phyloP scores from a whole-genome alignment of 1,140 invertebrate genomes.

The Asobara japonica region DNA sequence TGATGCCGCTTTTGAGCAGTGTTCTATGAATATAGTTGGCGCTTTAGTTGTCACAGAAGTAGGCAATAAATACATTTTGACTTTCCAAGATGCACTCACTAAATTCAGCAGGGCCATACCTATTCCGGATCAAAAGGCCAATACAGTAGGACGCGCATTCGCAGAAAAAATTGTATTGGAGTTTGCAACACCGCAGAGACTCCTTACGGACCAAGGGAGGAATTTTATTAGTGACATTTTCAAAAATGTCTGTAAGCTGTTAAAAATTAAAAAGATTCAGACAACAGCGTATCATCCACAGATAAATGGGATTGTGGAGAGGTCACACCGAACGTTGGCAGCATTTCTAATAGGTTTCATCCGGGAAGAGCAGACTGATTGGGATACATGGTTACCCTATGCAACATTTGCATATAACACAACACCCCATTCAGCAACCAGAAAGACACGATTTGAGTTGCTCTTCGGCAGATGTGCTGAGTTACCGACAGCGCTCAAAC shows the following conservation, averaged over 20 bases:
- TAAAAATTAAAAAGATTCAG: no score
- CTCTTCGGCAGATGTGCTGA: no score
- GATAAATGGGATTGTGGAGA: no score
- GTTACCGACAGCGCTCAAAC: no score
- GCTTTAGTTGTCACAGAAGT: no score
- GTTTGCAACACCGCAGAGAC: constrained; percentile 45
- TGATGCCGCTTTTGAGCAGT: no score
- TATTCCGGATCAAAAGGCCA: constrained; percentile 41
- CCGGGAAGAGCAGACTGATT: constrained; percentile 39
- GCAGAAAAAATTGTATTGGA: constrained; percentile 41
- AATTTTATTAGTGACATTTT: constrained; percentile 41
- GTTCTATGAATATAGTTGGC: no score
- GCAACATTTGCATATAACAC: no score
- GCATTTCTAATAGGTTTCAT: constrained; percentile 17
- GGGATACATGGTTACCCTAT: background rate
- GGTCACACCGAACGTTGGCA: no score
- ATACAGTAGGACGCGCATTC: constrained; percentile 33
- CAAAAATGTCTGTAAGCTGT: background rate
- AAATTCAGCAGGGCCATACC: constrained; percentile 43
- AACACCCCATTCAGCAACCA: no score
- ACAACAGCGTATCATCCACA: no score
- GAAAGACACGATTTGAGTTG: background rate
- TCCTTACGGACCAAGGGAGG: constrained; percentile 49
- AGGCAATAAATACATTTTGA: no score
- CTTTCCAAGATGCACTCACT: constrained; percentile 45